Base-by-base conservation (phyloP, 2,888 invertebrate genomes). In the Lymantria monacha region DNA sequence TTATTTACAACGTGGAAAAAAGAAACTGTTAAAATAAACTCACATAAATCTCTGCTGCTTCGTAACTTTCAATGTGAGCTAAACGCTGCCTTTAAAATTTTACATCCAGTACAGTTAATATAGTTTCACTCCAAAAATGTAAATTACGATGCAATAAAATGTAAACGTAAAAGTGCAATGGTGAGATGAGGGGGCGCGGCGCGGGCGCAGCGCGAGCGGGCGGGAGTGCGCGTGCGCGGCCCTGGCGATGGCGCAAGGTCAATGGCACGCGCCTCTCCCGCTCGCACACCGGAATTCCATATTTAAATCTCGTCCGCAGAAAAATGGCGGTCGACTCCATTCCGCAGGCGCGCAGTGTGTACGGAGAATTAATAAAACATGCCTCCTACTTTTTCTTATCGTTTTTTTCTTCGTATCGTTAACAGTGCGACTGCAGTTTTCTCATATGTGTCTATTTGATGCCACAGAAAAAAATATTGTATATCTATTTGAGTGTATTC, bases 271-370 rank as follows among this genome's bases (percentile, higher is more conserved):
- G 83, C 72, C 86, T 85, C 84, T 90, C 90, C 85, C 83, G 82
- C 90, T 90, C 90, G 85, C 89, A 89, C 91, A 89, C 90, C 90
- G 90, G 90, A 89, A 91, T 91, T 89, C 91, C 91, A 91, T 90
- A 90, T 91, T 91, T 91, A 90, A 91, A 90, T 90, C 89, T 89
- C 88, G 88, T 87, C 90, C 89, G 90, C 89, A 90, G 88, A 91
- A 91, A 91, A 90, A 90, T 89, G 89, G 89, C 91, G 87, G 84
- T 85, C 79, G 79, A 76, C 83, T 88, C 76, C 88, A 88, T 88
- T 87, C 87, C 85, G 78, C 80, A 74, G 70, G 72, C 74, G 78
- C 78, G 70, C 74, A 79, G 79, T 83, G 79, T 84, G 83, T 89
- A 89, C 86, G 82, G 76, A 77, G 89, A 89, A 89, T 90, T 88